Base-by-base conservation (phyloP, 2,113 vertebrate species). In the Colinus virginianus region DNA sequence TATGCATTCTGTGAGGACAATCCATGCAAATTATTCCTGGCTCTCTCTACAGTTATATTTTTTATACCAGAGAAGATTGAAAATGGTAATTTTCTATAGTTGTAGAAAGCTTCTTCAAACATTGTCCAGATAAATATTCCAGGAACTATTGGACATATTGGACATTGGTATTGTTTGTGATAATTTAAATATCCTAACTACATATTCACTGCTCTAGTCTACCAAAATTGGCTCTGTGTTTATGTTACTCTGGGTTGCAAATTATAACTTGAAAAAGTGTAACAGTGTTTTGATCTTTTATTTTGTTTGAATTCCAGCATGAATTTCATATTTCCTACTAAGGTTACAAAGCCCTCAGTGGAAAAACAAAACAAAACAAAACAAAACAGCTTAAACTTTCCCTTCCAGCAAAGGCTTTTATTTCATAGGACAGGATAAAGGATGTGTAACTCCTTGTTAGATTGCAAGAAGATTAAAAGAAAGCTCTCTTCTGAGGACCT, bases 391-490 rank as follows among this genome's bases (percentile, higher is more conserved):
- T 84, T 13, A 10, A 77, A 34, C 75, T 94, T 94, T 79, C 32
- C 18, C 8, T 77, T 56, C 19, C 34, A 86, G 32, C 4, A 80
- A 63, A 80, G 8, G 14, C 26, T 85, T 87, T 85, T 66, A 64
- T 84, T 53, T 68, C 49, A 79, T 58, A 87, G 34, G 42, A 84
- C 15, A 86, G 51, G 64, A 93, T 80, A 80, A 93, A 88, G 10
- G 28, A 90, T 80, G 19, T 71, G 42, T 70, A 93, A 80, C 17
- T 86, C 38, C 4, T 79, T 71, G 48, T 95, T 81, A 90, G 69
- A 90, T 78, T 88, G 49, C 38, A 91, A 82, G 49, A 91, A 95
- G 78, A 94, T 95, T 94, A 85, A 89, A 96, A 85, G 49, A 69
- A 92, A 94, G 6, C 4, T 0, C 40, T 92, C 81, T 87, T 15